phyloP scores from a whole-genome alignment of 30 jellyfish, hydroid and myxozoan genomes.

The Pelagia noctiluca region DNA sequence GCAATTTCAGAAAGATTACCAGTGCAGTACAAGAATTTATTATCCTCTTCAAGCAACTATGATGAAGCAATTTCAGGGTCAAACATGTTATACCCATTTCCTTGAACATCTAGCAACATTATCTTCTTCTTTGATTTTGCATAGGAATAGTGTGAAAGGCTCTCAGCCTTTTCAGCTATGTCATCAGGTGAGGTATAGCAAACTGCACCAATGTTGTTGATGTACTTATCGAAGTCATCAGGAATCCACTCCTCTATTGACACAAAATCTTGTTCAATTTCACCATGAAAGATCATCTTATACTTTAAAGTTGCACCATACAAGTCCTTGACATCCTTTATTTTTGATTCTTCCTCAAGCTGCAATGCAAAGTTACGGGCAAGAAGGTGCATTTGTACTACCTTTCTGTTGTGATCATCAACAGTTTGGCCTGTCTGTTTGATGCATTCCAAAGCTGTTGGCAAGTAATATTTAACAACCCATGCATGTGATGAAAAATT shows the following conservation, averaged over 20 bases:
- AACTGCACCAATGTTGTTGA: neutral
- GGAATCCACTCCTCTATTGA: neutral
- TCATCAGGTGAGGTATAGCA: neutral
- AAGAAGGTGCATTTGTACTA: slow-evolving; percentile 23
- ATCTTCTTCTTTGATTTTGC: neutral
- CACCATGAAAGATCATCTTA: slow-evolving; percentile 10
- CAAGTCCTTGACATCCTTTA: neutral
- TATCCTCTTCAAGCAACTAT: neutral
- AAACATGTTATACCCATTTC: neutral
- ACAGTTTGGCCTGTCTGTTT: neutral
- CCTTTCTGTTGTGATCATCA: slow-evolving; percentile 5
- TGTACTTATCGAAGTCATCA: neutral
- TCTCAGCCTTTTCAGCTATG: slow-evolving; percentile 13
- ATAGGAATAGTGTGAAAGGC: slow-evolving; percentile 30
- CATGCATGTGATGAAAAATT: neutral
- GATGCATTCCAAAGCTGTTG: slow-evolving; percentile 1
- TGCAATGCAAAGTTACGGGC: slow-evolving; percentile 12
- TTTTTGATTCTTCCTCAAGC: neutral
- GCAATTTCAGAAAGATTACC: slow-evolving; percentile 26
- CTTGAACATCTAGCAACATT: neutral
- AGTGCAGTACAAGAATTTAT: neutral
- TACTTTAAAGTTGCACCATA: slow-evolving; percentile 10
- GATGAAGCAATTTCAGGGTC: slow-evolving; percentile 26
- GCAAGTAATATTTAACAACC: slow-evolving; percentile 20
- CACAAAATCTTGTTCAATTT: neutral